phyloP scores from a whole-genome alignment of 2,888 invertebrate genomes.

The Drosophila engyochracea region DNA sequence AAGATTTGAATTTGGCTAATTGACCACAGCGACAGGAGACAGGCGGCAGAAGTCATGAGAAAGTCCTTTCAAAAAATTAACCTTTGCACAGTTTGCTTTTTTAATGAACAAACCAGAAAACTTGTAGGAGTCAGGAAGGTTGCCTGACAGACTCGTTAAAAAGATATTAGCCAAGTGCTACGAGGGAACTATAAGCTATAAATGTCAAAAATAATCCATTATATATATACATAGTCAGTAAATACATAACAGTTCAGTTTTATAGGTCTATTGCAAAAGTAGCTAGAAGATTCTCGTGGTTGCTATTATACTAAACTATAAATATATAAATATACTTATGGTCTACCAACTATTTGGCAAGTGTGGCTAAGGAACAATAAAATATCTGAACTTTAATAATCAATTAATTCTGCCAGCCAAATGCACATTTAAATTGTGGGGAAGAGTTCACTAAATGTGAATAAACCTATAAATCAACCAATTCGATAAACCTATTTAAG shows the following conservation, averaged over 20 bases:
- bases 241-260: neutral
- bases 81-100: neutral
- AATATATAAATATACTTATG: neutral
- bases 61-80: conserved; percentile 25
- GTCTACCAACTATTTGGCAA: neutral
- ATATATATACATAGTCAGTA: neutral
- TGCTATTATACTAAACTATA: neutral
- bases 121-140: neutral
- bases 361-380: neutral
- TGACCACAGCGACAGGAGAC: conserved; percentile 37
- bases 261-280: neutral
- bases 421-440: rapidly evolving
- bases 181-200: neutral
- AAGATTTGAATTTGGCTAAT: conserved; percentile 36
- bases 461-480: rapidly evolving
- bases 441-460: neutral
- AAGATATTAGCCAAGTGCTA: neutral
- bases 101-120: neutral
- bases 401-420: neutral
- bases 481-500: neutral
- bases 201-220: neutral
- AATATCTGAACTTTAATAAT: too few species aligned
- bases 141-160: neutral
- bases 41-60: conserved; percentile 52
- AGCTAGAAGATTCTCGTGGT: neutral